Percentiles rank a stretch among this genome's conserved stretches.
phyloP scores from a whole-genome alignment of 2,797 vertebrate genomes.

The Anniella stebbinsi region DNA sequence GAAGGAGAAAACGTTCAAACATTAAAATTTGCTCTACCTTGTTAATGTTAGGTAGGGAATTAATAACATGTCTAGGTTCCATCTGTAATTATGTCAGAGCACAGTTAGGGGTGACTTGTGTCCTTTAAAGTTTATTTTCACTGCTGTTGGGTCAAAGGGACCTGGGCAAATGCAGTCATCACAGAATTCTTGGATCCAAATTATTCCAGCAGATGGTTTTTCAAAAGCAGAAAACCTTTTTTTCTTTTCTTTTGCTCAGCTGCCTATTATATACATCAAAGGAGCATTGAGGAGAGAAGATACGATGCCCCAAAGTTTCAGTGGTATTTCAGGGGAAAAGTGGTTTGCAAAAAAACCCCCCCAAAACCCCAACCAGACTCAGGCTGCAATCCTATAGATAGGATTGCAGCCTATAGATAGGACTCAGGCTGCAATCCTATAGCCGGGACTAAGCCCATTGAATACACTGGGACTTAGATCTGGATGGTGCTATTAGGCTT shows the following conservation, averaged over 20 bases:
- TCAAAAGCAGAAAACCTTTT: conserved; percentile 43
- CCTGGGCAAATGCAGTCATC: neutral
- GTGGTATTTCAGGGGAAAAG: neutral
- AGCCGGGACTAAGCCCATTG: neutral
- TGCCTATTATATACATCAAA: neutral
- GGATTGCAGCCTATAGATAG: too few species aligned
- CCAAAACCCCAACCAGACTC: neutral
- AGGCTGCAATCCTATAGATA: neutral
- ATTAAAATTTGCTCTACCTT: conserved; percentile 53
- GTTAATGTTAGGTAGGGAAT: conserved; percentile 57
- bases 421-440: neutral
- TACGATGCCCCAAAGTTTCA: neutral
- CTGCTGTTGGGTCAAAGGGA: neutral
- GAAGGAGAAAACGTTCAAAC: conserved; percentile 55
- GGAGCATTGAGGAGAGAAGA: neutral
- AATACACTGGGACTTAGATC: neutral
- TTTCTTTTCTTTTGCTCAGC: neutral
- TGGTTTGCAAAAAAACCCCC: neutral
- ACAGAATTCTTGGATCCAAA: neutral
- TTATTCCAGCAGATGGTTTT: neutral
- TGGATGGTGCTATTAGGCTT: neutral
- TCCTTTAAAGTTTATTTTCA: neutral
- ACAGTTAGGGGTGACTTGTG: conserved; percentile 14
- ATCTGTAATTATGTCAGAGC: conserved; percentile 2
- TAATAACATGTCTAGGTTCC: neutral